Percentiles rank a stretch among this genome's conserved stretches.
Evolutionary conservation across 2,113 vertebrate species (phyloP).

Genomic region (Cavia porcellus): DNA sequence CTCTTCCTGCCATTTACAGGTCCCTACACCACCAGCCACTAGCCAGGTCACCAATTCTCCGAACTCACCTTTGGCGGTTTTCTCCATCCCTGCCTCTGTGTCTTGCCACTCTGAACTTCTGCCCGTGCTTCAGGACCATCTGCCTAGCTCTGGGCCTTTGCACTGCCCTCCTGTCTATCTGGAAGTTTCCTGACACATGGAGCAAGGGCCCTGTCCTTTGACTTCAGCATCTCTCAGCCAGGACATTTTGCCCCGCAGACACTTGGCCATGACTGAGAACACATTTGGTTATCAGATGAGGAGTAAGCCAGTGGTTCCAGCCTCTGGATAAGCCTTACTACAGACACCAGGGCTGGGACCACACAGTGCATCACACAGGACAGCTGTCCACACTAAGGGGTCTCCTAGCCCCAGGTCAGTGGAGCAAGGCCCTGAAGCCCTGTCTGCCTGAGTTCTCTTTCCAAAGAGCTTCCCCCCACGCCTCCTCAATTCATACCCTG

Average conservation of each 20-base stretch:
- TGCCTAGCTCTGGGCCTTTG: background rate
- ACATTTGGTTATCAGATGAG: background rate
- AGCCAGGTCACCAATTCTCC: background rate
- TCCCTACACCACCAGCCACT: accelerated
- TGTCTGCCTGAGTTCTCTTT: background rate
- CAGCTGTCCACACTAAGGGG: accelerated
- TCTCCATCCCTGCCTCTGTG: background rate
- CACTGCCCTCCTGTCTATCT: background rate
- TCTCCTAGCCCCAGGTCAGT: background rate
- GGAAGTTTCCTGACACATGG: background rate
- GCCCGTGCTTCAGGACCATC: background rate
- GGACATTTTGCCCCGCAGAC: too few species aligned
- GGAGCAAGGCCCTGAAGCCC: background rate
- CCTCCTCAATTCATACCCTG: background rate
- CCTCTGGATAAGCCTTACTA: background rate
- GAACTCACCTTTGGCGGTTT: accelerated
- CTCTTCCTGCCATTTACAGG: background rate
- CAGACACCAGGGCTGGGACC: background rate
- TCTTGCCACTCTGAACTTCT: background rate
- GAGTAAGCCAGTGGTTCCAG: background rate
- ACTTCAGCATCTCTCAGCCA: background rate
- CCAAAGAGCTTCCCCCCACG: background rate
- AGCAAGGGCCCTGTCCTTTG: background rate
- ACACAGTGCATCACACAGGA: background rate
- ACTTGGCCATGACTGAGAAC: background rate